phyloP scores from a whole-genome alignment of 2,888 invertebrate genomes.

The Taphrorychus bicolor region DNA sequence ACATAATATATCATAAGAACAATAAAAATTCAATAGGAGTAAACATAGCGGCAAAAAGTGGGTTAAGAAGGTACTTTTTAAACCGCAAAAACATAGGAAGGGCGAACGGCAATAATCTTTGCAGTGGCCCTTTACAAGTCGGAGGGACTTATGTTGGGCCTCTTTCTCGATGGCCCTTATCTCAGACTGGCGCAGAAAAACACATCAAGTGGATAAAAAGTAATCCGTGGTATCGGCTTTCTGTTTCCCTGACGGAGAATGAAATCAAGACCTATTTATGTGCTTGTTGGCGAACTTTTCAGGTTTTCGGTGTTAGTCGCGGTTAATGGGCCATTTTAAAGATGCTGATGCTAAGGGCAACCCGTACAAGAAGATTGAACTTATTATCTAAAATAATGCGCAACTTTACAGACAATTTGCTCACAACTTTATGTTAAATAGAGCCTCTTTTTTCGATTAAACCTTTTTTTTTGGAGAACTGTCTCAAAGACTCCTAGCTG shows the following conservation, averaged over 20 bases:
- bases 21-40: conserved; percentile 25
- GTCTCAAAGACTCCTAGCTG: too few species aligned
- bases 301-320: too few species aligned
- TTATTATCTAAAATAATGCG: too few species aligned
- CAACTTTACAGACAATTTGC: too few species aligned
- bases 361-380: too few species aligned
- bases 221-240: conserved; percentile 46
- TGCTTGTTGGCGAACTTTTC: neutral
- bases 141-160: conserved; percentile 40
- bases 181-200: conserved; percentile 54
- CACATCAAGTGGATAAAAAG: conserved; percentile 57
- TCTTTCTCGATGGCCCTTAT: conserved; percentile 53
- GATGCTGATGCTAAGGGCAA: too few species aligned
- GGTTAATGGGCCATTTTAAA: too few species aligned
- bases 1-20: neutral
- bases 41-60: conserved; percentile 30
- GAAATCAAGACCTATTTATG: conserved; percentile 27
- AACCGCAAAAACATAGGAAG: conserved; percentile 36
- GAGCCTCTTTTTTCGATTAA: too few species aligned
- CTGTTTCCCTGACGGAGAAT: conserved; percentile 23
- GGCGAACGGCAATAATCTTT: conserved; percentile 40
- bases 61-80: conserved; percentile 33
- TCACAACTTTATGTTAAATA: too few species aligned
- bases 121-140: conserved; percentile 39
- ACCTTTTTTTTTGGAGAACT: too few species aligned